These are phyloP conservation scores for Malacosoma neustria DNA, from an alignment of 2,888 invertebrate genomes.

Conservation along the genomic window DNA sequence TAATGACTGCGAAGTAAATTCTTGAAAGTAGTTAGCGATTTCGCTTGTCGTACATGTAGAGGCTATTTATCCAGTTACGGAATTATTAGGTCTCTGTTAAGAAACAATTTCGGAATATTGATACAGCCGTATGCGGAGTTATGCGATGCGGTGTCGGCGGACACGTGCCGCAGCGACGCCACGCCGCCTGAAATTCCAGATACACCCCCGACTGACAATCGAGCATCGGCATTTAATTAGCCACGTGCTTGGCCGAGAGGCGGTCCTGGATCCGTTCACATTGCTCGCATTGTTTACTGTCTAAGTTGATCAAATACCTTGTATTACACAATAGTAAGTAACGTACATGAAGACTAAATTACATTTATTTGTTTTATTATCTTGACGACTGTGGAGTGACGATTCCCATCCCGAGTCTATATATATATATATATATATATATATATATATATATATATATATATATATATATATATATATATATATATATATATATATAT, in stretches of 20 bases:
- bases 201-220: constrained; percentile 34
- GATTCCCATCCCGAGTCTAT: too few relatives aligned
- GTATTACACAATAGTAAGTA: too few relatives aligned
- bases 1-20: too few relatives aligned
- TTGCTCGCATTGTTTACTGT: constrained; percentile 51
- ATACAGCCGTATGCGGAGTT: constrained; percentile 25
- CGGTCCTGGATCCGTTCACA: constrained; percentile 40
- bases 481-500: too few relatives aligned
- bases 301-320: constrained; percentile 52
- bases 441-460: too few relatives aligned
- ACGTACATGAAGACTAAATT: too few relatives aligned
- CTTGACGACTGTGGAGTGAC: too few relatives aligned
- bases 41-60: background rate
- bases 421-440: too few relatives aligned
- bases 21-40: too few relatives aligned
- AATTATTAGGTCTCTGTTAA: constrained; percentile 30
- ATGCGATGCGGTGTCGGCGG: constrained; percentile 39
- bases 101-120: constrained; percentile 45
- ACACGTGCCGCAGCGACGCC: constrained; percentile 22
- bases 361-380: too few relatives aligned
- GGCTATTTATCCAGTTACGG: background rate
- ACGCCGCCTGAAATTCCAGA: constrained; percentile 38
- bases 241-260: constrained; percentile 52
- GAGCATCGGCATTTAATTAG: constrained; percentile 69
- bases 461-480: too few relatives aligned